Conservation (phyloP, 2,113 vertebrate genomes). For the Gymnobelideus leadbeateri region DNA sequence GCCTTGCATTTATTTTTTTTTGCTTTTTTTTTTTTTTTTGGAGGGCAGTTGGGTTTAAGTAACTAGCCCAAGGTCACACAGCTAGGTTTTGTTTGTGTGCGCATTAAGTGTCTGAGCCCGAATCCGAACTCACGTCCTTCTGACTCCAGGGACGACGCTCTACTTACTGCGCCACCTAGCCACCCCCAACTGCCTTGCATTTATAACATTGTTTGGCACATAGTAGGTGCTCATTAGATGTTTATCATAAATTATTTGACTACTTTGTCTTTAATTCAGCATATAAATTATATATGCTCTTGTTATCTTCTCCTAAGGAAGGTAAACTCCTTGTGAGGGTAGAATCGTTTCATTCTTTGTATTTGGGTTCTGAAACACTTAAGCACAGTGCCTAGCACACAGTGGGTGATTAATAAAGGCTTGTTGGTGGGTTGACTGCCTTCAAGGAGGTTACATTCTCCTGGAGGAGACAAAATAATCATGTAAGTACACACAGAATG, state of each 20-base stretch:
- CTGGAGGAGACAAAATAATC: neutral
- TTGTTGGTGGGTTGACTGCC: neutral
- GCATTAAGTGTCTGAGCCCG: no score
- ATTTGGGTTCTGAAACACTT: neutral
- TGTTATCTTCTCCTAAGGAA: neutral
- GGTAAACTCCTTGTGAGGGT: neutral
- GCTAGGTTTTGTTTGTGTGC: no score
- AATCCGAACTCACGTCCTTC: no score
- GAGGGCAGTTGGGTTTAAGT: no score
- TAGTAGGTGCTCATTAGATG: neutral
- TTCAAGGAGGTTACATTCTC: neutral
- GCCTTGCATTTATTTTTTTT: no score
- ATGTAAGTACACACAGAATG: neutral
- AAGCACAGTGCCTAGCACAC: neutral
- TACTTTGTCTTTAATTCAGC: neutral
- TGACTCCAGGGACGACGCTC: no score
- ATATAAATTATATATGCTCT: neutral
- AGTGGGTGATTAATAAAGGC: neutral
- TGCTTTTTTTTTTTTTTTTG: no score
- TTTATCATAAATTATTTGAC: neutral
- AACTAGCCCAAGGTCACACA: no score
- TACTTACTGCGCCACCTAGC: no score
- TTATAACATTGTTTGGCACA: neutral
- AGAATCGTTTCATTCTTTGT: neutral
- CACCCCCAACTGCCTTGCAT: neutral